Evolutionary conservation across 2,888 invertebrate genomes (phyloP), one percentile per base, ranked within the genome.

Genomic region (Schizotus pectinicornis): DNA sequence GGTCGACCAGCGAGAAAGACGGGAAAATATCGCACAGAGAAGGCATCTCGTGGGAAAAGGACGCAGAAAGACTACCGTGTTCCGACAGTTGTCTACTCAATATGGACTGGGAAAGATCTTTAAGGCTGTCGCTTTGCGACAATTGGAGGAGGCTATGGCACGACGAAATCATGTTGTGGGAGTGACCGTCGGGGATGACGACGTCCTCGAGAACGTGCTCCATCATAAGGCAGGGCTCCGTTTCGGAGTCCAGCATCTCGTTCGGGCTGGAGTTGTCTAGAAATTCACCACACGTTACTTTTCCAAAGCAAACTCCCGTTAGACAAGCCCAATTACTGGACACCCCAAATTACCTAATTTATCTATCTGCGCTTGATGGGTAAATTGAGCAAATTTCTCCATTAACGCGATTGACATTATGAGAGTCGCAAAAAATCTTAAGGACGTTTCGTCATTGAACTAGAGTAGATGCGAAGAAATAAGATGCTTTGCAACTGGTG

Each of bases 151-250:
- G 76, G 70, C 83, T 81, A 67, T 86, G 85, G 48, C 83, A 81
- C 39, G 87, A 86, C 50, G 87, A 88, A 13, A 88, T 83, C 83
- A 86, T 84, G 71, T 86, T 86, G 67, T 86, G 86, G n/a, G 85
- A 84, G 73, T 86, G 85, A 8, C 86, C 85, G 69, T 88, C 88
- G 0, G 85, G 85, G 61, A 86, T 79, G 31, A 85, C 80, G 11
- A 87, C 88, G 72, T 88, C 87, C 75, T 88, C 88, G 59, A 86
- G 69, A 30, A 87, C 91, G 49, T 89, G 90, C 71, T 91, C 91
- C 82, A 91, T 91, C 84, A 91, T 90, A 13, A 92, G 81, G 68
- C 90, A 90, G 0, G 91, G 91, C 72, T 91, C 91, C 0, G 91
- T 91, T 82, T 92, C 92, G 0, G 91, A 91, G 77, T 92, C 91